A percentile compares a stretch with the other conserved stretches of the same genome.
Evolutionary conservation across 2,888 invertebrate species (phyloP).

Genomic region (Cordilura impudica): DNA sequence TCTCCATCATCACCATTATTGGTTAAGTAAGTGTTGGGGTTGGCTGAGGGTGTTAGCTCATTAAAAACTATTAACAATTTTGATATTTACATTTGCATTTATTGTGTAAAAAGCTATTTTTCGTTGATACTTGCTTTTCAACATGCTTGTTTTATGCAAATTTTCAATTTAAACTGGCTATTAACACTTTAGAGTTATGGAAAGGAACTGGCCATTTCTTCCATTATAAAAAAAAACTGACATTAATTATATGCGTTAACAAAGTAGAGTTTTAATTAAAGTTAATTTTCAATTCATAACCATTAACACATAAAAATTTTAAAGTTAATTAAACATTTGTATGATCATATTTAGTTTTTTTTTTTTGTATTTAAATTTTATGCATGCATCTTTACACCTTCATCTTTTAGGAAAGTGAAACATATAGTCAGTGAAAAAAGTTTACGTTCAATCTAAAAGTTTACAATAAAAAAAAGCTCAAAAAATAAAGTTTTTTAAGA

Average conservation of each 20-base stretch:
- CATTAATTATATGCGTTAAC: conserved; percentile 44
- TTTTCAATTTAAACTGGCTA: conserved; percentile 32
- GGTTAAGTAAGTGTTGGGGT: conserved; percentile 34
- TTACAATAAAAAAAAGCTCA: not conserved
- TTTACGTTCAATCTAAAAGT: too few species aligned
- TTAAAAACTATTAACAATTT: conserved; percentile 60
- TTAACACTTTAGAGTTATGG: conserved; percentile 36
- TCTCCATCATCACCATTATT: conserved; percentile 3
- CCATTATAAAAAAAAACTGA: conserved; percentile 12
- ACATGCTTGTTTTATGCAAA: conserved; percentile 36
- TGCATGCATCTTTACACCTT: conserved; percentile 46
- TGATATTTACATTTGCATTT: conserved; percentile 51
- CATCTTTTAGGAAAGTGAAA: conserved; percentile 19
- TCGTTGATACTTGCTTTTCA: conserved; percentile 12
- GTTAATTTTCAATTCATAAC: not conserved
- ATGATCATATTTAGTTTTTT: not conserved
- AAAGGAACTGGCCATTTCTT: not conserved
- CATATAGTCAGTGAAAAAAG: conserved; percentile 5
- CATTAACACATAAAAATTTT: conserved; percentile 4
- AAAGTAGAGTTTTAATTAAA: conserved; percentile 15
- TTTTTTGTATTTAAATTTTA: not conserved
- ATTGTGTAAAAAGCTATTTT: not conserved
- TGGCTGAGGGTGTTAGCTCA: conserved; percentile 58
- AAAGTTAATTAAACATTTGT: conserved; percentile 17
- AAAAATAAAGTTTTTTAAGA: not conserved